Evolutionary conservation across 2,113 vertebrate genomes (phyloP).

Genomic region (Microtus montanus): DNA sequence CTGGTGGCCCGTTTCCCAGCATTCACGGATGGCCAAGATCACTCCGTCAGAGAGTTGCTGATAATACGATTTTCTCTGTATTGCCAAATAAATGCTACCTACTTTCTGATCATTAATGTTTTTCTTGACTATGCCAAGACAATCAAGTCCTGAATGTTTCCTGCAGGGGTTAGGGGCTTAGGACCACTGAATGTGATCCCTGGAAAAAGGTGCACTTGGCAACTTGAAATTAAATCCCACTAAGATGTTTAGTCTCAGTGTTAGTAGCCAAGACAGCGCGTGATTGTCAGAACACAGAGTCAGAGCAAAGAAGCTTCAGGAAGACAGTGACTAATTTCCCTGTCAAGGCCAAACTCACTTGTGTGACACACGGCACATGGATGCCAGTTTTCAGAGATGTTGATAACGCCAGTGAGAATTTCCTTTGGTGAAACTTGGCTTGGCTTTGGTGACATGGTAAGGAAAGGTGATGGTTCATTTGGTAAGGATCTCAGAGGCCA

Average conservation of each 20-base stretch:
- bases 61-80: constrained; percentile 78
- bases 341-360: constrained; percentile 4
- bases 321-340: constrained; percentile 30
- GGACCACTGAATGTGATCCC: constrained; percentile 70
- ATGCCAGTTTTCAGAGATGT: background rate
- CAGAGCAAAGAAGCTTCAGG: constrained; percentile 25
- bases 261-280: background rate
- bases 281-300: background rate
- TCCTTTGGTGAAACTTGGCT: constrained; percentile 37
- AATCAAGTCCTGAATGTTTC: constrained; percentile 79
- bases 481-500: constrained; percentile 45
- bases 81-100: constrained; percentile 81
- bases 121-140: constrained; percentile 70
- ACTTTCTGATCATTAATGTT: constrained; percentile 68
- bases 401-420: background rate
- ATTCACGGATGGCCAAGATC: constrained; percentile 39
- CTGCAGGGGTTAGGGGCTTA: constrained; percentile 67
- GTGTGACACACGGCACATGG: background rate
- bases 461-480: background rate
- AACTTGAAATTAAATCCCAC: constrained; percentile 59
- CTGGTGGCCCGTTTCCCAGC: constrained; percentile 62
- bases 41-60: constrained; percentile 78
- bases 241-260: constrained; percentile 9
- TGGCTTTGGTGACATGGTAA: background rate
- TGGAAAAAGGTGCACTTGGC: constrained; percentile 66